phyloP scores from a whole-genome alignment of 2,113 vertebrate genomes.

The Pelmatolapia mariae region DNA sequence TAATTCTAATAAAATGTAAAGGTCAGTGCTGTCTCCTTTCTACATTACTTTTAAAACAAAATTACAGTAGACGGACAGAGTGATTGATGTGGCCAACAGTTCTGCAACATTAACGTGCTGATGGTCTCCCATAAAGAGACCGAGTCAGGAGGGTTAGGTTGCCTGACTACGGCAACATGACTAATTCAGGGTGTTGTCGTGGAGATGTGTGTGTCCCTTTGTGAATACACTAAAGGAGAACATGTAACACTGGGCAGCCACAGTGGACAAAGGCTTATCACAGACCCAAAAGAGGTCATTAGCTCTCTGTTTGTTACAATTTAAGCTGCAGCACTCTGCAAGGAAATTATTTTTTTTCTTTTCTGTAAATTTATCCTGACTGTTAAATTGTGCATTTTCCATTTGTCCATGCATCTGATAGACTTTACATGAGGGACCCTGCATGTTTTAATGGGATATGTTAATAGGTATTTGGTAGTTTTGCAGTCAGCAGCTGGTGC shows the following conservation, averaged over 20 bases:
- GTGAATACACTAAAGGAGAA: background rate
- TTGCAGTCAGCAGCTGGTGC: background rate
- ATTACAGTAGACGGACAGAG: background rate
- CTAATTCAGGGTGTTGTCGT: constrained; percentile 44
- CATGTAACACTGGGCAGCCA: background rate
- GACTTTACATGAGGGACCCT: background rate
- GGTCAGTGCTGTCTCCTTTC: constrained; percentile 47
- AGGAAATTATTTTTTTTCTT: background rate
- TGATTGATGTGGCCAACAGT: constrained; percentile 18
- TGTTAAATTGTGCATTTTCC: background rate
- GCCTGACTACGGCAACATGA: constrained; percentile 43
- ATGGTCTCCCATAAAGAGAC: constrained; percentile 22
- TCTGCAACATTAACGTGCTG: constrained; percentile 14
- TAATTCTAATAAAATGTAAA: constrained; percentile 50
- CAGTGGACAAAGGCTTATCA: background rate
- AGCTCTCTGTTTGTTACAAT: background rate
- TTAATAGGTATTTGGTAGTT: background rate
- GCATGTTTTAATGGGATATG: background rate
- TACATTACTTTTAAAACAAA: background rate
- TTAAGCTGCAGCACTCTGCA: background rate
- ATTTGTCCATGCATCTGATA: background rate
- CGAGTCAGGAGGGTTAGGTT: constrained; percentile 13
- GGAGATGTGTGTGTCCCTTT: constrained; percentile 10
- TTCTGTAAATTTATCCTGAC: background rate
- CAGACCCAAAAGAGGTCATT: background rate